Base-by-base conservation (phyloP, 2,888 invertebrate species). In the Lysandra coridon region DNA sequence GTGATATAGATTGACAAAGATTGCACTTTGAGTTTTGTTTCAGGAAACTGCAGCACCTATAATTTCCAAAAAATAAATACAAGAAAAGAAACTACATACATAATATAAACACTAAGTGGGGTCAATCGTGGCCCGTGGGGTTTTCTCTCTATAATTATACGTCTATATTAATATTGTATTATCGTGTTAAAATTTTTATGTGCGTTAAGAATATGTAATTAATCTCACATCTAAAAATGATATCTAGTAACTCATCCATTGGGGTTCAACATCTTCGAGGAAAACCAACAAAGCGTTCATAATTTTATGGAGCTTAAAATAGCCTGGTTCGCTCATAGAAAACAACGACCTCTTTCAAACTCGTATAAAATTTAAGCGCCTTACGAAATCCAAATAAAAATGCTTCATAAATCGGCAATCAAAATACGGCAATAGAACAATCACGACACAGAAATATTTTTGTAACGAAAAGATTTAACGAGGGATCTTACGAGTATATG, bases 371-470 rank as follows among this genome's bases (percentile, higher is more conserved):
- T 80, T 79, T 80, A 81, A 79, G 78, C 53, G 76, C 75, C 57
- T 76, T 76, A 57, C 76, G 76, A 76, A 76, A 33, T 75, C 30
- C 49, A 62, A 49, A 64, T 79, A 75, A 79, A 79, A 79, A 79
- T 73, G 40, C 75, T 76, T 81, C 83, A 81, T 83, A 83, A 83
- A 83, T 80, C 78, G 79, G 77, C 81, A 80, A 83, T 83, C 81
- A 77, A 78, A 75, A 80, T 78, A 80, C 79, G 78, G 81, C 81
- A 82, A 81, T 78, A 80, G 80, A 80, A 82, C 80, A 83, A 82
- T 85, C 83, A 85, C 84, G 84, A 85, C 83, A 83, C 80, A 81
- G 80, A 79, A 79, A 81, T 83, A 82, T 82, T 84, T 83, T 84
- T 83, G 83, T 83, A 83, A 84, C 85, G 81, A 80, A 73, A 78